Conservation (phyloP, 2,888 invertebrate species). For the Metallyticus violacea region DNA sequence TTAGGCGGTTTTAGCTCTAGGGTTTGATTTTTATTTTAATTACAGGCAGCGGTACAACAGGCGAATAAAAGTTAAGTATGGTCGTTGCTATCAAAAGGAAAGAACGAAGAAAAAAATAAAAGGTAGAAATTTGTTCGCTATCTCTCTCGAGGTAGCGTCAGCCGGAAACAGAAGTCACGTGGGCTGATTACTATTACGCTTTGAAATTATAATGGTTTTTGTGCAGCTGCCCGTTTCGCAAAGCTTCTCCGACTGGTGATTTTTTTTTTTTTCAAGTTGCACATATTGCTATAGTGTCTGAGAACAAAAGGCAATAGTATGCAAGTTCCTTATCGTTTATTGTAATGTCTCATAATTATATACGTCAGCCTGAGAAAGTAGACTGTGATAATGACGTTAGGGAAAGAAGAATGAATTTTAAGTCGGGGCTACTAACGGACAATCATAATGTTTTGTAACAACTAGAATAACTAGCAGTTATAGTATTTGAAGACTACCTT, state of each 20-base stretch:
- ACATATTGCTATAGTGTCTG: background rate
- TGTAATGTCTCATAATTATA: constrained; percentile 4
- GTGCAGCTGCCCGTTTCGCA: background rate
- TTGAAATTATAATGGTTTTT: background rate
- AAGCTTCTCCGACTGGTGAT: background rate
- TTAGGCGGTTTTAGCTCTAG: background rate
- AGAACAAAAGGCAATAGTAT: background rate
- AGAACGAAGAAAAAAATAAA: background rate
- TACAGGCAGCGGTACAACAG: background rate
- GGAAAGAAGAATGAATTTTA: background rate
- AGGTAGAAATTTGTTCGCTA: background rate
- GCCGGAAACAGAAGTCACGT: background rate
- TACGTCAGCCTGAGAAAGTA: background rate
- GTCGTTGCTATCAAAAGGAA: background rate
- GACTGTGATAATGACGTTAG: background rate
- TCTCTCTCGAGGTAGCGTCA: background rate
- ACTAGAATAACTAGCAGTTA: background rate
- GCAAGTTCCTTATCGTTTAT: background rate
- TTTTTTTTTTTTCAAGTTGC: background rate
- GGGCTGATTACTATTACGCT: background rate
- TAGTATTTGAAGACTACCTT: background rate
- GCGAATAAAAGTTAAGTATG: background rate
- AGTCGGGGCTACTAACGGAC: background rate
- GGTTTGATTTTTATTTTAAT: background rate
- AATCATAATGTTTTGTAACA: background rate